A percentile compares a stretch with the other conserved stretches of the same genome.
These are phyloP conservation scores for Catostomus latipinnis DNA, from an alignment of 2,797 vertebrate genomes.

Conservation along the genomic window DNA sequence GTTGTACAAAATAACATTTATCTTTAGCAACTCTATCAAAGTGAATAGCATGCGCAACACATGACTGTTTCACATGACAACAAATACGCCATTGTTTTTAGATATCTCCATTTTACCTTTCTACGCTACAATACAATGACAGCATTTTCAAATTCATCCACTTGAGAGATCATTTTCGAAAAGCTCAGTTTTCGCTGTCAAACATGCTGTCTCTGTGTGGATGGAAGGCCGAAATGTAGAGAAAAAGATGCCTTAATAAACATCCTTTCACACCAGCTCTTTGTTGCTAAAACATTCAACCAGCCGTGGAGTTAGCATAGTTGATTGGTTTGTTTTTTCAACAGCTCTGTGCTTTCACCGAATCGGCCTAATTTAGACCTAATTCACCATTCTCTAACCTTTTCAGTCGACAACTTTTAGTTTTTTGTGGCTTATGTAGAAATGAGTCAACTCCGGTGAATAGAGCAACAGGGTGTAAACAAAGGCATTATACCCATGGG, in stretches of 20 bases:
- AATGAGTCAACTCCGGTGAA: conserved; percentile 50
- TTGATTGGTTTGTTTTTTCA: conserved; percentile 24
- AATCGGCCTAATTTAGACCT: conserved; percentile 25
- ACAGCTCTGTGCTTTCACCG: conserved; percentile 16
- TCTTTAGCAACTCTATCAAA: no score
- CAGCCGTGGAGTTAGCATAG: background rate
- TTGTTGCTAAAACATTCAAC: conserved; percentile 5
- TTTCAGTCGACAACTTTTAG: conserved; percentile 39
- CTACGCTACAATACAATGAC: no score
- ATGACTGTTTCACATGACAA: no score
- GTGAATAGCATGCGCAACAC: no score
- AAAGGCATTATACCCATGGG: conserved; percentile 25
- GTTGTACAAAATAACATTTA: no score
- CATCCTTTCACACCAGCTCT: background rate
- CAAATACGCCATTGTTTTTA: no score
- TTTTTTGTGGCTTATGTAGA: conserved; percentile 42
- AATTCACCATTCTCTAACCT: conserved; percentile 47
- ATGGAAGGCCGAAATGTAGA: no score
- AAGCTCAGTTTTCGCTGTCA: no score
- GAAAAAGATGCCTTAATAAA: background rate
- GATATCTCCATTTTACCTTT: no score
- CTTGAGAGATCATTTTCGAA: no score
- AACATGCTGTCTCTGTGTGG: no score
- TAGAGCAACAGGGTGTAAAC: conserved; percentile 34
- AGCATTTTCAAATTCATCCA: no score